These are phyloP conservation scores for Enteromius paludinosus DNA, from an alignment of 2,797 vertebrate species.

Conservation along the genomic window DNA sequence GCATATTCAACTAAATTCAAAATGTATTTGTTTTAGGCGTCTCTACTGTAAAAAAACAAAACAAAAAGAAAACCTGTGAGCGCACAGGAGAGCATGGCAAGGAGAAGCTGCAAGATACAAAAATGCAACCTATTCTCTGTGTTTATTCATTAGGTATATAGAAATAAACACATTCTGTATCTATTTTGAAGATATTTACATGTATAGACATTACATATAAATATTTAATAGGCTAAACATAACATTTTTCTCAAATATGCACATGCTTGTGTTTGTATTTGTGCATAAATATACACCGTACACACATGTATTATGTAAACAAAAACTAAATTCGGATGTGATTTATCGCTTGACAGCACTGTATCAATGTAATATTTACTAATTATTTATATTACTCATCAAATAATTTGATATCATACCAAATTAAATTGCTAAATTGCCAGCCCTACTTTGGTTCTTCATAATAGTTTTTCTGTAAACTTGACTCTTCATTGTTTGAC, in stretches of 20 bases:
- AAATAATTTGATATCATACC: neutral
- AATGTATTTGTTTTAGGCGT: neutral
- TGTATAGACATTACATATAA: too few relatives aligned
- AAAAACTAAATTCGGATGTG: too few relatives aligned
- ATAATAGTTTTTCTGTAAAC: conserved; percentile 18
- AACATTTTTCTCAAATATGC: too few relatives aligned
- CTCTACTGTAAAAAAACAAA: neutral
- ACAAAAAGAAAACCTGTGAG: too few relatives aligned
- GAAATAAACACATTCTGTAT: too few relatives aligned
- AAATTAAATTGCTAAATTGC: neutral
- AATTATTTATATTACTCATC: neutral
- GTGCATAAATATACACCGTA: too few relatives aligned
- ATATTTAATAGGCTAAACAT: too few relatives aligned
- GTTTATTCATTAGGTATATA: too few relatives aligned
- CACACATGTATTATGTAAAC: too few relatives aligned
- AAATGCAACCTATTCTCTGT: neutral
- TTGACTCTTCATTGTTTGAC: conserved; percentile 9
- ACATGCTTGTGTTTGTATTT: too few relatives aligned
- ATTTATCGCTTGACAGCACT: too few relatives aligned
- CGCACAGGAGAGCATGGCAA: neutral
- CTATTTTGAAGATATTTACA: too few relatives aligned
- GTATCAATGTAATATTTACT: neutral
- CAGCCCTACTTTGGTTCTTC: neutral
- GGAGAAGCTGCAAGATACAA: neutral
- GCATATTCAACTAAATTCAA: neutral